Percentiles rank a stretch among this genome's conserved stretches.
phyloP scores from a whole-genome alignment of 2,113 vertebrate genomes.

The Struthidea cinerea region DNA sequence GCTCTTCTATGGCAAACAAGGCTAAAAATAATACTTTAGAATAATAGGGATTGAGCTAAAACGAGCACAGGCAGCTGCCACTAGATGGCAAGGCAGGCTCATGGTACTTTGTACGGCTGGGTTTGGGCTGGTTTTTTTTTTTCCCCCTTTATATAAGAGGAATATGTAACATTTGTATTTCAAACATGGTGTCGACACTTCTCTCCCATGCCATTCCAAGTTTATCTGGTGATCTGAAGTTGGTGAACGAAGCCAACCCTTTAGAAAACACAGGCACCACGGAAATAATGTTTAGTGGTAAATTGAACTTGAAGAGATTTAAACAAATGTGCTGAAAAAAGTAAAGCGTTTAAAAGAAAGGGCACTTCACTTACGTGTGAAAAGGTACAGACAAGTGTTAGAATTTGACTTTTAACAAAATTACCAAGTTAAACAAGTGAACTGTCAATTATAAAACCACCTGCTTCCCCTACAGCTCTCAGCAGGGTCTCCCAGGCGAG shows the following conservation, averaged over 20 bases:
- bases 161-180: conserved; percentile 24
- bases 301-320: not conserved
- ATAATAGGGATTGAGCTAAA: not conserved
- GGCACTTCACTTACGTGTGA: not conserved
- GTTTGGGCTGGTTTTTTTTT: not conserved
- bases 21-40: conserved; percentile 45
- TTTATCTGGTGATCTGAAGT: not conserved
- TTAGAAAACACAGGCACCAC: not conserved
- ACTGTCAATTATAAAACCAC: not conserved
- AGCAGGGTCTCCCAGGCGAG: not conserved
- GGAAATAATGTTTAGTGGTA: not conserved
- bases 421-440: not conserved
- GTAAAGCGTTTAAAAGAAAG: not conserved
- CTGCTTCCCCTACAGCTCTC: not conserved
- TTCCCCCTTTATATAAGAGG: not conserved
- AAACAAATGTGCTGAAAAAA: not conserved
- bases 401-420: not conserved
- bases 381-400: not conserved
- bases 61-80: not conserved
- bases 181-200: not conserved
- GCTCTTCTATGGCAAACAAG: not conserved
- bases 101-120: not conserved
- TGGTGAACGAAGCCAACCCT: conserved; percentile 5
- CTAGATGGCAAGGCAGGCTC: conserved; percentile 68
- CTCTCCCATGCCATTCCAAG: not conserved